These are phyloP conservation scores for Synaphobranchus kaupii DNA, from an alignment of 2,797 vertebrate genomes.

Conservation along the genomic window DNA sequence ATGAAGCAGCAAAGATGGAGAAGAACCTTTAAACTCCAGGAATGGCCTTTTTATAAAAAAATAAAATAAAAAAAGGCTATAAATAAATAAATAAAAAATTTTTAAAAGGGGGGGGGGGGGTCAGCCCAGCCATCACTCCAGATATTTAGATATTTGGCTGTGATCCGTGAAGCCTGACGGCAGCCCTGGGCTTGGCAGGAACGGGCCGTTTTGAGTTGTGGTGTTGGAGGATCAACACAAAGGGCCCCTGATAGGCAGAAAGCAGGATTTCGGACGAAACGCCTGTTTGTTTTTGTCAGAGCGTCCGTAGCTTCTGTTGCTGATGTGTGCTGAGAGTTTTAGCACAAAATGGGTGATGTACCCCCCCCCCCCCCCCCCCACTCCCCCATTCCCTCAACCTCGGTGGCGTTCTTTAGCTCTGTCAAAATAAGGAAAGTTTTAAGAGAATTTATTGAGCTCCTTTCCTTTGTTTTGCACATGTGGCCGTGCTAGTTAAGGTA, in stretches of 20 bases:
- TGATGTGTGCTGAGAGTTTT: not conserved
- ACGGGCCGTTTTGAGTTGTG: not conserved
- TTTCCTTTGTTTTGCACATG: conserved; percentile 49
- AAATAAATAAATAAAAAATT: not conserved
- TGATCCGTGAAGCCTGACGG: conserved; percentile 14
- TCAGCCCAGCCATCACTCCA: conserved; percentile 52
- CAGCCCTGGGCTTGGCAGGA: conserved; percentile 3
- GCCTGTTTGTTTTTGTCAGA: not conserved
- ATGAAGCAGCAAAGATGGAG: not conserved
- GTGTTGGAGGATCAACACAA: not conserved
- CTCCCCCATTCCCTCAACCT: not conserved
- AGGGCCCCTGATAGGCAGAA: not conserved
- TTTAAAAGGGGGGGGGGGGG: conserved; percentile 52
- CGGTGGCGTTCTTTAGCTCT: not conserved
- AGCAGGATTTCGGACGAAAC: not conserved
- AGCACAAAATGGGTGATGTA: not conserved
- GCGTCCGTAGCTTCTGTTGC: not conserved
- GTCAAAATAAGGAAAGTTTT: not conserved
- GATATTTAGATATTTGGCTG: conserved; percentile 7
- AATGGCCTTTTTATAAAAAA: conserved; percentile 18
- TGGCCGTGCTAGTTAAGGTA: conserved; percentile 53
- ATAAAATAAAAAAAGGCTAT: no score
- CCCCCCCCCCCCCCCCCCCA: not conserved
- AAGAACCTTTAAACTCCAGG: conserved; percentile 44
- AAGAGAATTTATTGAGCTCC: not conserved